Base-by-base conservation (phyloP, 2,797 vertebrate genomes). In the Tympanoctomys barrerae region DNA sequence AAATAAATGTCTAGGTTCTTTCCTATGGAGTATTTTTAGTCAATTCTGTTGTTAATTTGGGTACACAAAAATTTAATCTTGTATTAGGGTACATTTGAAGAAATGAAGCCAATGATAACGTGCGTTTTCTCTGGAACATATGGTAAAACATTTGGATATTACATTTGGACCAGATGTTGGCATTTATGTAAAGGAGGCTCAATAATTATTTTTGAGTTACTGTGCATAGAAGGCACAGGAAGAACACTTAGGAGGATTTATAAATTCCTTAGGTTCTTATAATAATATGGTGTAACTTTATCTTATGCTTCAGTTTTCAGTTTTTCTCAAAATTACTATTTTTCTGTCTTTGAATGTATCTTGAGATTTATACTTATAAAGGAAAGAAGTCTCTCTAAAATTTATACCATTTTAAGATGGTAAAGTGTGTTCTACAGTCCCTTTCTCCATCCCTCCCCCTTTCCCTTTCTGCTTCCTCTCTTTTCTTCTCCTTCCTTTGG, bases 251-350 rank as follows among this genome's bases (percentile, higher is more conserved):
- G 42, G 59, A 62, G 54, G 49, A 81, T 90, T 87, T 92, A 85
- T 71, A 93, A 68, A 66, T 95, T 86, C 71, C 87, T 93, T 68
- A 85, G 68, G 16, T 92, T 88, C 54, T 46, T 36, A 19, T 91
- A 86, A 92, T 83, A 75, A 92, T 83, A 84, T 57, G 24, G 57
- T 75, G 39, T 73, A 83, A 79, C 36, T 94, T 93, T 96, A 89
- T 94, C 61, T 94, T 96, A 95, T 94, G 6, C 46, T 97, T 98
- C 94, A 49, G 36, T 86, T 97, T 97, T 93, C 88, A 96, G 1
- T 77, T 94, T 97, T 93, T 81, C 81, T 82, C 61, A 84, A 87
- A 49, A 90, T 95, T 92, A 86, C 33, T 68, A 1, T 52, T 71
- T 68, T 96, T 89, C 64, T 62, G 26, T 75, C 49, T 88, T 89